Base-by-base conservation (phyloP, 2,113 vertebrate species). In the Aptenodytes patagonicus region DNA sequence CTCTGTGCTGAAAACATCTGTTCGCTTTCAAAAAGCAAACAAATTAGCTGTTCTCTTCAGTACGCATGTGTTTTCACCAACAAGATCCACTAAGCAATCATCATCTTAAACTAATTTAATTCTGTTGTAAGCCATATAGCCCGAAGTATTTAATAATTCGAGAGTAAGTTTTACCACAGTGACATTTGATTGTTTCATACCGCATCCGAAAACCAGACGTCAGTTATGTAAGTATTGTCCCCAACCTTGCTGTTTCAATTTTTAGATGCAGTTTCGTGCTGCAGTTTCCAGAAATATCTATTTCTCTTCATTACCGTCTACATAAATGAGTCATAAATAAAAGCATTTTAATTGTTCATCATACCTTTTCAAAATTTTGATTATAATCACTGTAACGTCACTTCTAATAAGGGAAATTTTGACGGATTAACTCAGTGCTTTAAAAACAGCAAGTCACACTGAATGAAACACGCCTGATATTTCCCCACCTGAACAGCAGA, bases 191-290 rank as follows among this genome's bases (percentile, higher is more conserved):
- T 26, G 15, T 15, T 65, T 47, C 61, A 4, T 5, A 31, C 16
- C 31, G 4, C 25, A 14, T 13, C 25, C 1, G 2, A 19, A 58
- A 62, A 13, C 11, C 36, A 19, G 36, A 5, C 3, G 0, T 7
- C 34, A 13, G 22, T 11, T 13, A 28, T 2, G 7, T 1, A 7
- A 18, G 36, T 8, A 26, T 8, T 20, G 38, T 19, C 46, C 42
- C n/a, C 36, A 20, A 28, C 18, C 29, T 54, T 9, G 4, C 22
- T 2, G 1, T 7, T 77, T 36, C 52, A 8, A 13, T 55, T 38
- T 69, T 44, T 15, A 68, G 31, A 47, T 12, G 34, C 22, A 20
- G 29, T 69, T 60, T 31, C 13, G 17, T 34, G 40, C 71, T 34
- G 26, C 10, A 7, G 3, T 42, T 52, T 36, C 46, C 57, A 68